Conservation (phyloP, 30 jellyfish, hydroid and myxozoan genomes). For the Morbakka virulenta region DNA sequence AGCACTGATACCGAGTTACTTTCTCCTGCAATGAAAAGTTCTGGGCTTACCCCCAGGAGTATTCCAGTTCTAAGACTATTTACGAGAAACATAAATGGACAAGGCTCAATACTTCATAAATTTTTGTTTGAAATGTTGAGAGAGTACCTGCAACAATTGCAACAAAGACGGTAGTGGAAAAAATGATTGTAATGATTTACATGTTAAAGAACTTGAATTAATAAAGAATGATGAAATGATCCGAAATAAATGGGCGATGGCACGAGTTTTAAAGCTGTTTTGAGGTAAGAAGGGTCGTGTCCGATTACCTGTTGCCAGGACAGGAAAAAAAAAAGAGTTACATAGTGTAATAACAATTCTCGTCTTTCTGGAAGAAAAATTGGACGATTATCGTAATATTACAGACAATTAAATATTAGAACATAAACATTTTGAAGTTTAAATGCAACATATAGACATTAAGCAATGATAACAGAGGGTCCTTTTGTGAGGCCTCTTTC, state of each 20-base stretch:
- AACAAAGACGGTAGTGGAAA: conserved; percentile 1
- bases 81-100: neutral
- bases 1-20: neutral
- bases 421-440: neutral
- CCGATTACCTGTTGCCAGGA: neutral
- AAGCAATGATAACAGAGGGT: neutral
- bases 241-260: neutral
- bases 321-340: neutral
- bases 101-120: neutral
- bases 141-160: conserved; percentile 9
- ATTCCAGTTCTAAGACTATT: neutral
- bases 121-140: neutral
- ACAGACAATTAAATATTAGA: neutral
- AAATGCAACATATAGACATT: neutral
- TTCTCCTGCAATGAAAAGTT: neutral
- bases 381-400: neutral
- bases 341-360: neutral
- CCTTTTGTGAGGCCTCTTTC: neutral
- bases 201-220: neutral
- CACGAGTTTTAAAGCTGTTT: neutral
- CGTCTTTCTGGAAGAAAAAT: neutral
- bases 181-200: neutral
- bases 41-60: neutral
- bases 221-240: neutral
- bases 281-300: neutral